These are phyloP conservation scores for Campoplex nolae DNA, from an alignment of 2,888 invertebrate species.

Conservation along the genomic window DNA sequence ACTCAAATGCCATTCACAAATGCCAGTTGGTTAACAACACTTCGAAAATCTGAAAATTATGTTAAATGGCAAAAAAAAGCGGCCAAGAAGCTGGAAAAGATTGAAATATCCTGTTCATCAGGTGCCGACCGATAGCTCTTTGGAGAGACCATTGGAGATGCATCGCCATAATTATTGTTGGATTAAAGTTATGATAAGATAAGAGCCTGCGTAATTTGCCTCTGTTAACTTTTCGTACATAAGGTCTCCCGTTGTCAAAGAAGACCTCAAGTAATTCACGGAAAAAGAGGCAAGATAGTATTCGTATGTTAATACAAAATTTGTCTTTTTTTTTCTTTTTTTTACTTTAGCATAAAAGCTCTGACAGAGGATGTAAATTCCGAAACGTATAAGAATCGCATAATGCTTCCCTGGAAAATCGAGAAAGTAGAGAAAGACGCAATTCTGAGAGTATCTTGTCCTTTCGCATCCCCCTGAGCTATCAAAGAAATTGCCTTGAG, in stretches of 20 bases:
- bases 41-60: no score
- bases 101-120: neutral
- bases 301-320: conserved; percentile 46
- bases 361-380: conserved; percentile 35
- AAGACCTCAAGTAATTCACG: conserved; percentile 35
- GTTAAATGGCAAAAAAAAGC: no score
- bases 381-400: conserved; percentile 6
- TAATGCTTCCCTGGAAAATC: conserved; percentile 13
- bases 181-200: neutral
- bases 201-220: neutral
- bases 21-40: neutral
- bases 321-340: conserved; percentile 39
- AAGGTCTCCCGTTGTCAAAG: conserved; percentile 11
- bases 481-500: conserved; percentile 50
- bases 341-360: conserved; percentile 21
- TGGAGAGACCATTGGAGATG: neutral
- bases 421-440: conserved; percentile 5
- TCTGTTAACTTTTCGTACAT: neutral
- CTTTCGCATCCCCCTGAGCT: conserved; percentile 15
- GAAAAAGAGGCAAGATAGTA: conserved; percentile 20
- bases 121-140: no score
- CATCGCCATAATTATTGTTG: neutral
- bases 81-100: neutral
- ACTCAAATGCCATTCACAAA: neutral
- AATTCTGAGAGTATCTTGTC: conserved; percentile 45